Base-by-base conservation (phyloP, 1,140 invertebrate genomes). In the Drosophila albomicans region DNA sequence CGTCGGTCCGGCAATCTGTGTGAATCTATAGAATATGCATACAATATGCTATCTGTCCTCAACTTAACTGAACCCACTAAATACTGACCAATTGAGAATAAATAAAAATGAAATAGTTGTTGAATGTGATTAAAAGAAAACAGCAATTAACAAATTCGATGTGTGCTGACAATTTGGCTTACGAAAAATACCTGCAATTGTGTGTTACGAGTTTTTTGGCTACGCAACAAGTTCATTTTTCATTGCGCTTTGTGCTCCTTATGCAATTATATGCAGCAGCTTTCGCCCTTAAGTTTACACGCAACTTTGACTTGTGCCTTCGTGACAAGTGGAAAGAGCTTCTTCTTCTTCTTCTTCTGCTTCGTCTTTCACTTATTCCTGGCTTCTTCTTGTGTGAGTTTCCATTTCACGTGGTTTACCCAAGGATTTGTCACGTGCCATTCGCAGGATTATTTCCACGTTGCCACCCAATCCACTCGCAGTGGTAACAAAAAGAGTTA, bases 201-300 rank as follows among this genome's bases (percentile, higher is more conserved):
- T 58, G 69, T 25, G 41, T 15, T 11, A 41, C 38, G 41, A 43
- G 38, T 38, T 38, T 20, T 30, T 5, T 3, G 28, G 16, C 51
- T 20, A 79, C 72, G 81, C 81, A 84, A 80, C 75, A 82, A 84
- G 81, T 79, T 79, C 58, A 57, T 65, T 74, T 28, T 65, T 56
- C 28, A 49, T 45, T 65, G 45, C 59, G 65, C 35, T 56, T 45
- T 65, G 49, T 59, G 62, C 70, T 75, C 67, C 75, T 86, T 86
- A 81, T 80, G 78, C 82, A 86, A 86, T 85, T 85, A 86, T 79
- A 63, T 76, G 67, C 63, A 51, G 43, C 58, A 79, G 25, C 66
- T 70, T 72, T 72, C 75, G 81, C 56, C 62, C 25, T 54, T 70
- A 85, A 59, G 58, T 74, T 78, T 35, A 76, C 73, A 68, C 59